A percentile compares a stretch with the other conserved stretches of the same genome.
These are phyloP conservation scores for Trichonephila clavata DNA, from an alignment of 1,140 invertebrate genomes.

Conservation along the genomic window DNA sequence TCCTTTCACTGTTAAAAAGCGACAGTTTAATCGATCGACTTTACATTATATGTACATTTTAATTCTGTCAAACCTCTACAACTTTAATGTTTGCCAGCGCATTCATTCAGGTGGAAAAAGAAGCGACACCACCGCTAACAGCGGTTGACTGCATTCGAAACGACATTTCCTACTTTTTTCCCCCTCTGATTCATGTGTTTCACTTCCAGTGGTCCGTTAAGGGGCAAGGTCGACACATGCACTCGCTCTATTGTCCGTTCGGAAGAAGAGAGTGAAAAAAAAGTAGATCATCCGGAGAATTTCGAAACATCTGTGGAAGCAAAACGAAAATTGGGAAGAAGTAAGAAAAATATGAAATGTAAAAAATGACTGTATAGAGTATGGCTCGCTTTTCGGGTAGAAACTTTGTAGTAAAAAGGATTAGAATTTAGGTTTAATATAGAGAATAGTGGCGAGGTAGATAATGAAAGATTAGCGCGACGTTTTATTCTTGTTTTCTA, in stretches of 20 bases:
- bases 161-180: neutral
- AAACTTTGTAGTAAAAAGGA: too few relatives aligned
- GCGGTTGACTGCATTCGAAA: neutral
- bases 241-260: neutral
- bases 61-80: neutral
- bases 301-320: neutral
- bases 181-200: neutral
- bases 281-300: slow-evolving; percentile 28
- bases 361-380: too few relatives aligned
- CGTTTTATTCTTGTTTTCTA: too few relatives aligned
- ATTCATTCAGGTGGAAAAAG: neutral
- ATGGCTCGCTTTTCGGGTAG: too few relatives aligned
- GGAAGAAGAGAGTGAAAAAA: neutral
- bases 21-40: too few relatives aligned
- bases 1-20: neutral
- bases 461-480: too few relatives aligned
- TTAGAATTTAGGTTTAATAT: too few relatives aligned
- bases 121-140: neutral
- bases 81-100: neutral
- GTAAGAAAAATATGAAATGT: neutral
- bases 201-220: neutral
- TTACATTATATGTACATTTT: neutral
- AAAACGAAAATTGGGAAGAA: neutral
- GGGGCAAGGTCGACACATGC: slow-evolving; percentile 28
- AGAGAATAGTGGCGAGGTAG: too few relatives aligned